Evolutionary conservation across 2,888 invertebrate genomes (phyloP).

Genomic region (Eremobia ochroleuca): DNA sequence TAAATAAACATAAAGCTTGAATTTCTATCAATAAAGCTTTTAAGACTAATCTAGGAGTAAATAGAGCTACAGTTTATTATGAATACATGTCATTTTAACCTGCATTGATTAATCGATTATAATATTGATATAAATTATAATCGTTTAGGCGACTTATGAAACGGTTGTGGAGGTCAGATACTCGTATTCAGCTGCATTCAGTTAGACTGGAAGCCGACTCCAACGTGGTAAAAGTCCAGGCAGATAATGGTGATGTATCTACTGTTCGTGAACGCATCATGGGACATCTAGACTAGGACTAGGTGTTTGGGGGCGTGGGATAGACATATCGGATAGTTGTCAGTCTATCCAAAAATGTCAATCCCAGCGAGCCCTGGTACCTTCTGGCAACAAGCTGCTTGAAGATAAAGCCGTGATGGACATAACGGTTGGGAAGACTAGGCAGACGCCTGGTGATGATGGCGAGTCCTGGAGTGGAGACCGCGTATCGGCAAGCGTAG

Average conservation of each 20-base stretch:
- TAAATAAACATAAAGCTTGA: conserved; percentile 55
- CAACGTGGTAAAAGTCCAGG: background rate
- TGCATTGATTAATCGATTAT: conserved; percentile 10
- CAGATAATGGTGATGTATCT: background rate
- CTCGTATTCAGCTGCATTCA: background rate
- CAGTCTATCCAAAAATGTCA: too few species aligned
- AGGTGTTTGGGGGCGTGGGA: too few species aligned
- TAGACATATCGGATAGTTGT: too few species aligned
- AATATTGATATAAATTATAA: conserved; percentile 2
- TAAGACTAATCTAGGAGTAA: conserved; percentile 34
- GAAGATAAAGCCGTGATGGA: too few species aligned
- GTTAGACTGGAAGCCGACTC: background rate
- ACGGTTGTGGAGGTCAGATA: background rate
- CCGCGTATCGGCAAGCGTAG: too few species aligned
- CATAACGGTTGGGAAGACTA: too few species aligned
- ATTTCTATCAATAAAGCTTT: conserved; percentile 53
- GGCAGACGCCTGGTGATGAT: too few species aligned
- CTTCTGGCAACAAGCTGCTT: too few species aligned
- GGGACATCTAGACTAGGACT: too few species aligned
- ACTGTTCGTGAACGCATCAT: too few species aligned
- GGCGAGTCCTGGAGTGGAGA: too few species aligned
- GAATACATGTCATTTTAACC: conserved; percentile 20
- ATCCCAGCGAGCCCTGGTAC: too few species aligned
- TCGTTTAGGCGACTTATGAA: conserved; percentile 16
- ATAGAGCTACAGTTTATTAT: conserved; percentile 39